These are phyloP conservation scores for Caracal caracal DNA, from an alignment of 2,113 vertebrate species.

Conservation along the genomic window DNA sequence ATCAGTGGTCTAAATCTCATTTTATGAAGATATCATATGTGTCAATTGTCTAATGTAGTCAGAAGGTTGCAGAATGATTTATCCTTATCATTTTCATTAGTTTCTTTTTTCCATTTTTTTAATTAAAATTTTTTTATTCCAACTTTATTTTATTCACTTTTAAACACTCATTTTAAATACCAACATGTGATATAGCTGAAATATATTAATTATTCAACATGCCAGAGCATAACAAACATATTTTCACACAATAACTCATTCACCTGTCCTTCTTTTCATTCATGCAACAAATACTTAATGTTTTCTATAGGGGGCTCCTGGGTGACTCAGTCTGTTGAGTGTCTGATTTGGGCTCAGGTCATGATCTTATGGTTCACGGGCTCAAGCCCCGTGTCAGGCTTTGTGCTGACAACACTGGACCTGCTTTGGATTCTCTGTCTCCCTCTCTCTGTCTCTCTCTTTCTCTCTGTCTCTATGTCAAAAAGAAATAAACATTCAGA, in stretches of 20 bases:
- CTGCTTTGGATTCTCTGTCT: too few relatives aligned
- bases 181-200: not conserved
- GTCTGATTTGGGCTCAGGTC: too few relatives aligned
- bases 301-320: not conserved
- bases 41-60: not conserved
- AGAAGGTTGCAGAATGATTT: not conserved
- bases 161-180: not conserved
- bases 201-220: not conserved
- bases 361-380: too few relatives aligned
- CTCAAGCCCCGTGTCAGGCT: too few relatives aligned
- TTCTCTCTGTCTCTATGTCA: too few relatives aligned
- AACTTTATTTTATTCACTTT: not conserved
- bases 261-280: not conserved
- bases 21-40: not conserved
- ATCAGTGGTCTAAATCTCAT: not conserved
- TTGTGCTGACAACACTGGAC: too few relatives aligned
- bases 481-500: too few relatives aligned
- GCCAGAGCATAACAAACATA: not conserved
- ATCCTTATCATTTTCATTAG: not conserved
- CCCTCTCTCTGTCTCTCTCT: too few relatives aligned
- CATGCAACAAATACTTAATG: not conserved
- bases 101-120: not conserved
- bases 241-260: not conserved
- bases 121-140: not conserved
- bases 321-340: too few relatives aligned